Evolutionary conservation across 2,113 vertebrate genomes (phyloP), one percentile per base, ranked within the genome.

Genomic region (Morphnarchus princeps): DNA sequence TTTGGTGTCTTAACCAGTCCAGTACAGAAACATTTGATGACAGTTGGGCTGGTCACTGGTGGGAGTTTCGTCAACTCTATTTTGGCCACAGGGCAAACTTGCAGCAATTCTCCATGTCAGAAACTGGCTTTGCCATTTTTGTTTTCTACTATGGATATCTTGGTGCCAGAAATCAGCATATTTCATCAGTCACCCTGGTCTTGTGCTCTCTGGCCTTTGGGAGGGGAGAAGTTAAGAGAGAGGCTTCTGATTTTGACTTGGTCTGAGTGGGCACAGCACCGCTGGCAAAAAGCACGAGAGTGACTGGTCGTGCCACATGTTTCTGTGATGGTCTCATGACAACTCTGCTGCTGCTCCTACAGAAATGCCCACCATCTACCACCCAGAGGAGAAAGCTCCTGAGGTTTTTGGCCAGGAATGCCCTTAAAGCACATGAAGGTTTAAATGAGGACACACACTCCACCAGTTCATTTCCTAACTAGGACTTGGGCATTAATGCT

Each of bases 381-480:
- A 58, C 1, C 11, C 54, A 76, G 43, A 91, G 49, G 16, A 85
- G 70, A 95, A 93, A 82, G 45, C 22, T 55, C 52, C 34, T 21
- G 29, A 86, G 42, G 31, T 20, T 83, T 94, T 86, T 43, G 26
- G 58, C 69, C 52, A 58, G 61, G 52, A 87, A 84, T 34, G 38
- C 36, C 65, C 49, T n/a, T 82, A 67, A 83, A 87, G 66, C 40
- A 82, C 31, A 80, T 34, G 32, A 89, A 85, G 47, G 91, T 96
- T 96, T 95, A 96, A 90, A 95, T 57, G 47, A 93, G 94, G 96
- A 90, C 93, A 81, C 11, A 24, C 13, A 34, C n/a, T 83, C 25
- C 70, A 90, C 40, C 55, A 73, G 70, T 82, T 93, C n/a, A 82
- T 87, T 94, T 88, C 87, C 89, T 71, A 88, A 93, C 82, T 82